Percentiles rank a stretch among this genome's conserved stretches.
Conservation (phyloP, 2,113 vertebrate genomes). For the Balaenoptera acutorostrata region DNA sequence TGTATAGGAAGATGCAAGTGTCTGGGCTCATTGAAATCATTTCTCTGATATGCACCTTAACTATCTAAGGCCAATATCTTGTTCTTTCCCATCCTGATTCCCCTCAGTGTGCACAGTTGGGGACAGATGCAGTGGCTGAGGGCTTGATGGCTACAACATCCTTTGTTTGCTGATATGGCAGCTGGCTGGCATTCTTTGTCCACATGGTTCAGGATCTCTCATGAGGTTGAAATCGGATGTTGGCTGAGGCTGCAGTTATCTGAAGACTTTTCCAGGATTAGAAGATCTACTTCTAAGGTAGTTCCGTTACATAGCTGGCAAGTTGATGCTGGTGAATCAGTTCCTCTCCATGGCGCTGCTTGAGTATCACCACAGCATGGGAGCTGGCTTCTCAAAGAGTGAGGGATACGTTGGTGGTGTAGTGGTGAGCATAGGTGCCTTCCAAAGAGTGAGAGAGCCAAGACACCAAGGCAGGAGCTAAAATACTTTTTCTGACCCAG, state of each 20-base stretch:
- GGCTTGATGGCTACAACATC: no score
- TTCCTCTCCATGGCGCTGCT: neutral
- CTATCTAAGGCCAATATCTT: neutral
- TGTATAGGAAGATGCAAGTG: neutral
- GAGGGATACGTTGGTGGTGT: slow-evolving; percentile 77
- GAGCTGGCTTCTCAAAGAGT: neutral
- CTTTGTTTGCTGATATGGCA: no score
- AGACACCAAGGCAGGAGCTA: neutral
- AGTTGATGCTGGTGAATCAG: neutral
- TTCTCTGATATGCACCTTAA: neutral
- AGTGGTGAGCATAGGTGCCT: slow-evolving; percentile 84
- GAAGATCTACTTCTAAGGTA: neutral
- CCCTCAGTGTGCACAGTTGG: neutral
- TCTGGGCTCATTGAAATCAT: neutral
- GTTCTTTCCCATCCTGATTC: neutral
- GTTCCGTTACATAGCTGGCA: neutral
- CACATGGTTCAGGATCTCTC: neutral
- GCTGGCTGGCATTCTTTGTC: no score
- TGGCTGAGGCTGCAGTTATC: neutral
- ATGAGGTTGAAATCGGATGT: neutral
- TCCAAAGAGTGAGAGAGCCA: slow-evolving; percentile 50
- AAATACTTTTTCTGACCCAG: neutral
- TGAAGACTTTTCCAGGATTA: neutral
- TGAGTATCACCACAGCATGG: neutral
- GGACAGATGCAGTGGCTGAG: no score